A percentile compares a stretch with the other conserved stretches of the same genome.
phyloP scores from a whole-genome alignment of 2,888 invertebrate species.

The Coelogynopora nodosa region DNA sequence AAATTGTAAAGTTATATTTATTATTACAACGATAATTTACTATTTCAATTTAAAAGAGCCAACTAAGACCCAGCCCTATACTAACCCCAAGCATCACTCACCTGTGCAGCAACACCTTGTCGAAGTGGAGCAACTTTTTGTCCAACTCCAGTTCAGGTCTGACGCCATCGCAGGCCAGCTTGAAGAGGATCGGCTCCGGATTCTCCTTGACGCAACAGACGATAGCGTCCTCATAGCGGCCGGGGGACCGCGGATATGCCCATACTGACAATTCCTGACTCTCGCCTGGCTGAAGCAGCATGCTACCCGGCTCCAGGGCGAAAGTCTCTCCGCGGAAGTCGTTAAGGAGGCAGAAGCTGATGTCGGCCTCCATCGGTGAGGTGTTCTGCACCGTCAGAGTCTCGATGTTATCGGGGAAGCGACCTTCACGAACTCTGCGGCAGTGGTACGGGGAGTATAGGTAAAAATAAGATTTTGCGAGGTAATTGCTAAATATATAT shows the following conservation, averaged over 20 bases:
- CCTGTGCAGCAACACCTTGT: constrained; percentile 62
- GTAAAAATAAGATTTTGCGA: neutral
- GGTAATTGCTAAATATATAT: neutral
- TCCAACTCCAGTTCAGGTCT: constrained; percentile 61
- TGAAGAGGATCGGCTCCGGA: constrained; percentile 61
- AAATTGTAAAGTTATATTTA: neutral
- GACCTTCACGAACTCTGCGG: constrained; percentile 53
- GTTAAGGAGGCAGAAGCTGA: constrained; percentile 60
- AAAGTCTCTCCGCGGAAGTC: constrained; percentile 61
- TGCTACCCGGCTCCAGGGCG: constrained; percentile 60
- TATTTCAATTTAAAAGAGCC: constrained; percentile 16
- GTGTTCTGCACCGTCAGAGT: constrained; percentile 58
- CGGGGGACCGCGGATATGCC: constrained; percentile 60
- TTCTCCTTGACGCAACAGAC: constrained; percentile 62
- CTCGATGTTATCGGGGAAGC: constrained; percentile 61
- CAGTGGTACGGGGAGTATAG: too few species aligned
- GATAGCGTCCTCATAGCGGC: constrained; percentile 58
- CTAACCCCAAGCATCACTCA: too few species aligned
- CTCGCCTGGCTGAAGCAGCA: constrained; percentile 60
- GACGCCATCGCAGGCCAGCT: constrained; percentile 58
- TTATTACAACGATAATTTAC: constrained; percentile 22
- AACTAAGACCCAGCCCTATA: too few species aligned
- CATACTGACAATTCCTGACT: constrained; percentile 57
- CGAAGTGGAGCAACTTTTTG: constrained; percentile 60
- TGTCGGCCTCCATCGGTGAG: constrained; percentile 60